Evolutionary conservation across 1,140 invertebrate species (phyloP), one percentile per base, ranked within the genome.

Genomic region (Microvelia longipes): DNA sequence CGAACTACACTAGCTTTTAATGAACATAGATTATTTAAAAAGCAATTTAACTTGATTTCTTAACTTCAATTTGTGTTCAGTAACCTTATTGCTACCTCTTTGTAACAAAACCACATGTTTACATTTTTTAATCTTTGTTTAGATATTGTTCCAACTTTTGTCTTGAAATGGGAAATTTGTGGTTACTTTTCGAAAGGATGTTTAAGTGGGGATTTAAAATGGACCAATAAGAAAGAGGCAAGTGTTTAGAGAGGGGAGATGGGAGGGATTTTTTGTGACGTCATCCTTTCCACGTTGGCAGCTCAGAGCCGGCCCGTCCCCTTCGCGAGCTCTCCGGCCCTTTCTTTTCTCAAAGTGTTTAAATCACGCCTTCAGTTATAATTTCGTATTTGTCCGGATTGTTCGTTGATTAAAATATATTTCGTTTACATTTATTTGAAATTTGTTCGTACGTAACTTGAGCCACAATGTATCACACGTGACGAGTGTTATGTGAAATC

Each of bases 201-300:
- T 27, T 65, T 5, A 13, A 65, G 63, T 65, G 63, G 35, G 19
- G 68, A 1, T 24, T 19, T n/a, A 63, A 24, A 29, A 50, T 19
- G 28, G 61, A 24, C 68, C 68, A 69, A 69, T 69, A 14, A 24
- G 61, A 29, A 27, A 30, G 29, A 24, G 68, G 68, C 68, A 69
- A 69, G 68, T 69, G 68, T 65, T 5, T 65, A 5, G 63, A 11
- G 63, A 64, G n/a, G 28, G 25, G 28, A 29, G 60, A 25, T 26
- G 35, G 27, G 61, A 24, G 26, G 13, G 19, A 69, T 26, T 30
- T 26, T 24, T 14, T 1, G 60, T 29, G 61, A 69, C 68, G 61
- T 28, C 68, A 68, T 61, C 29, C 50, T 28, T 61, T 68, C 61
- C 68, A 65, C 61, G 68, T 69, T 50, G 35, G 35, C 50, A 68